Evolutionary conservation across 2,797 vertebrate species (phyloP).

Genomic region (Clamator glandarius): DNA sequence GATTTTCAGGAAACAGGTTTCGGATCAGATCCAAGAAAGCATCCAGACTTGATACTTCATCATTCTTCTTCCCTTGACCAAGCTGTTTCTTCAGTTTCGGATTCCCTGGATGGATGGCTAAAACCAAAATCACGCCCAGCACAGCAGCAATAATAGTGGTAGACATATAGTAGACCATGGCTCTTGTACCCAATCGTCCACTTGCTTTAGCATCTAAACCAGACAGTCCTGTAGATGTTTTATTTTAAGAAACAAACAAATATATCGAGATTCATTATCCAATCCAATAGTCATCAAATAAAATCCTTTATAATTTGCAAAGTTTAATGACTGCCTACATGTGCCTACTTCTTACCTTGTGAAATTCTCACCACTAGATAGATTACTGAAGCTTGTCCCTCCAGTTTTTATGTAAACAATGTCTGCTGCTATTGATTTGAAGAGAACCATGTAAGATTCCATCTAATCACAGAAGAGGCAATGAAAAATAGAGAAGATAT

Average conservation of each 20-base stretch:
- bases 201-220: conserved; percentile 98
- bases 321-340: background rate
- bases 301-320: background rate
- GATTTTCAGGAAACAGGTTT: conserved; percentile 97
- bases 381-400: background rate
- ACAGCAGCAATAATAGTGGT: conserved; percentile 97
- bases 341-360: background rate
- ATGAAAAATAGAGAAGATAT: background rate
- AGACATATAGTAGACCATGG: conserved; percentile 97
- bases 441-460: background rate
- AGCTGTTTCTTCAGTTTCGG: conserved; percentile 95
- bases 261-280: background rate
- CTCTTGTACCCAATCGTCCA: conserved; percentile 94
- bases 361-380: background rate
- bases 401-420: background rate
- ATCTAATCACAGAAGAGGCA: background rate
- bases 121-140: conserved; percentile 95
- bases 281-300: background rate
- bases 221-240: conserved; percentile 84
- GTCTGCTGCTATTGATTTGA: background rate
- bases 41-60: conserved; percentile 97
- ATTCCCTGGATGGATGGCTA: conserved; percentile 96
- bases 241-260: conserved; percentile 37
- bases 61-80: conserved; percentile 91
- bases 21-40: conserved; percentile 97